These are phyloP conservation scores for Parthenolecanium corni DNA, from an alignment of 2,888 invertebrate species.

Conservation along the genomic window DNA sequence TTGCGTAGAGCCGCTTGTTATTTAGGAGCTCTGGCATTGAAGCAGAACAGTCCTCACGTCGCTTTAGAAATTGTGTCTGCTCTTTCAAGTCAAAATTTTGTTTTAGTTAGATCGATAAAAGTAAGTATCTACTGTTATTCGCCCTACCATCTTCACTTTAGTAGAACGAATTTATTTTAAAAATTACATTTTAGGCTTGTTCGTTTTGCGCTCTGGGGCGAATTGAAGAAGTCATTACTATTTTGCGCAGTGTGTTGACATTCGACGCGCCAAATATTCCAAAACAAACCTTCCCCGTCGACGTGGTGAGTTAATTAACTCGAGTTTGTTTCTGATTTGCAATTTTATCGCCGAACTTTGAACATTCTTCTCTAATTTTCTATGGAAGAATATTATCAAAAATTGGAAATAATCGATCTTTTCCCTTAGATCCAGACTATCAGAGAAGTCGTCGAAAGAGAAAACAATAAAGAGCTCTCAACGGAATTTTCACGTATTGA, in stretches of 20 bases:
- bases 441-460: conserved; percentile 41
- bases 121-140: not conserved
- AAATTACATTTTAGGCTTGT: conserved; percentile 34
- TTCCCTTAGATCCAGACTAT: conserved; percentile 42
- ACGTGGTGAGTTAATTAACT: conserved; percentile 46
- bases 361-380: not conserved
- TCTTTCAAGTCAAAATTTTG: conserved; percentile 47
- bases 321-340: conserved; percentile 7
- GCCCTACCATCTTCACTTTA: not conserved
- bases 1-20: conserved; percentile 52
- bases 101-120: conserved; percentile 50
- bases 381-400: not conserved
- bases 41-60: conserved; percentile 53
- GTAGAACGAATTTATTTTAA: not conserved
- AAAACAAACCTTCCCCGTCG: conserved; percentile 51
- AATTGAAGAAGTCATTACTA: conserved; percentile 51
- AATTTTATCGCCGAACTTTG: no score
- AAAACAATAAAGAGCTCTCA: conserved; percentile 43
- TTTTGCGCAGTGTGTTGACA: conserved; percentile 47
- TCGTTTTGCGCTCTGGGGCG: conserved; percentile 50
- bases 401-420: not conserved
- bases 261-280: conserved; percentile 42
- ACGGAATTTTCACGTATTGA: conserved; percentile 47
- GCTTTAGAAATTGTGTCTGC: conserved; percentile 54
- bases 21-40: conserved; percentile 54